These are phyloP conservation scores for Proterorhinus semilunaris DNA, from an alignment of 2,113 vertebrate genomes.

Conservation along the genomic window DNA sequence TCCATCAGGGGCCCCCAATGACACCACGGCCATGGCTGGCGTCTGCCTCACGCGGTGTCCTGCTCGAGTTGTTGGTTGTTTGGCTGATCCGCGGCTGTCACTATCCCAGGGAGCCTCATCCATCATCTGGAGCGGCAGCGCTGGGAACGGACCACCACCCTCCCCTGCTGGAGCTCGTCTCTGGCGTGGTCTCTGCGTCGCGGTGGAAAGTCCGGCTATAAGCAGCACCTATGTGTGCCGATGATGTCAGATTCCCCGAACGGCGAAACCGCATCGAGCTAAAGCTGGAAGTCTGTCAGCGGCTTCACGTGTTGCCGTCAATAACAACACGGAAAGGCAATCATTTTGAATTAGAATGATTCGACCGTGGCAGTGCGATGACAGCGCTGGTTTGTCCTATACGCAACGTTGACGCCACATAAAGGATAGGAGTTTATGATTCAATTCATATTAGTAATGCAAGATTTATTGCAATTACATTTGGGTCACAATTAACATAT, in stretches of 20 bases:
- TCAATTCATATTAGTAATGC: not conserved
- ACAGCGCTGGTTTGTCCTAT: not conserved
- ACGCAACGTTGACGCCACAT: not conserved
- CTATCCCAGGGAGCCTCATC: conserved; percentile 62
- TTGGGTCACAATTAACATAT: no score
- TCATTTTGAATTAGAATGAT: conserved; percentile 2
- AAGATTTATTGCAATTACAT: no score
- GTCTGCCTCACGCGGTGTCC: conserved; percentile 64
- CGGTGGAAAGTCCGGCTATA: conserved; percentile 45
- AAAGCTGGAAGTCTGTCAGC: conserved; percentile 29
- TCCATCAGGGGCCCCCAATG: conserved; percentile 39
- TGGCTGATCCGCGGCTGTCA: conserved; percentile 69
- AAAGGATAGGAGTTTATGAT: not conserved
- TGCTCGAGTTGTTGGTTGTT: conserved; percentile 74
- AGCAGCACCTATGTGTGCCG: conserved; percentile 5
- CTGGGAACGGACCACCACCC: conserved; percentile 49
- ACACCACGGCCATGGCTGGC: conserved; percentile 58
- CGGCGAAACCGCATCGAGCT: conserved; percentile 30
- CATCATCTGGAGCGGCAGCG: conserved; percentile 53
- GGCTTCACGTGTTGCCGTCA: conserved; percentile 40
- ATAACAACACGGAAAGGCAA: conserved; percentile 26
- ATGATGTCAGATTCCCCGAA: conserved; percentile 58
- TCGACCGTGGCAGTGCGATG: conserved; percentile 6
- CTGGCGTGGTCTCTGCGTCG: conserved; percentile 33
- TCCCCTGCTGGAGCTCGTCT: conserved; percentile 33